phyloP scores from a whole-genome alignment of 1,140 invertebrate genomes.

The Diabrotica undecimpunctata region DNA sequence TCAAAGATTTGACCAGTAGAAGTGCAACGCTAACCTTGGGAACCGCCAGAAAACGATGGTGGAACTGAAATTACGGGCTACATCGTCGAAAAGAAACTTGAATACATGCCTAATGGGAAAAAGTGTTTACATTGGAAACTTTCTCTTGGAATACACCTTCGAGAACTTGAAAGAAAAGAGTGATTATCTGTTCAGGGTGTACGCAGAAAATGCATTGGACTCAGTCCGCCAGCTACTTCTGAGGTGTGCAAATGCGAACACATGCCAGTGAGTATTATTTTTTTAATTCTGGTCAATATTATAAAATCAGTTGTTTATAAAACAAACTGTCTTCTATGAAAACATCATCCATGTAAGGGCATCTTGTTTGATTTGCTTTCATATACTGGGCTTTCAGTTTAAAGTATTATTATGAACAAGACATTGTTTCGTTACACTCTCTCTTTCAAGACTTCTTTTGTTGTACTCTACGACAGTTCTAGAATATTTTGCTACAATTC shows the following conservation, averaged over 20 bases:
- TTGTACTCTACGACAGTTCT: too few species aligned
- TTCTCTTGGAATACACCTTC: conserved; percentile 72
- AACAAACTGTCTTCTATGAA: background rate
- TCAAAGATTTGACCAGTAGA: conserved; percentile 76
- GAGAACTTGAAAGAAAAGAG: conserved; percentile 86
- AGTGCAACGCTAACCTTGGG: conserved; percentile 85
- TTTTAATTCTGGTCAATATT: background rate
- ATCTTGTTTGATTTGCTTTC: too few species aligned
- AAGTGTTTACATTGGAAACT: conserved; percentile 79
- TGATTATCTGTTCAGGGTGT: conserved; percentile 86
- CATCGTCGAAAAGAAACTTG: conserved; percentile 84
- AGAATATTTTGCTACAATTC: too few species aligned
- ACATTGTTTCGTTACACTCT: too few species aligned
- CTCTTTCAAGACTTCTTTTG: too few species aligned
- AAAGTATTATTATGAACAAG: too few species aligned
- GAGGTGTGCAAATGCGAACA: conserved; percentile 82
- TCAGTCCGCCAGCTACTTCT: conserved; percentile 74
- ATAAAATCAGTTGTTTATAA: too few species aligned
- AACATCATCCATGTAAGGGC: too few species aligned
- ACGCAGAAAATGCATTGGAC: conserved; percentile 86
- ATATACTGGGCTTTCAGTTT: too few species aligned
- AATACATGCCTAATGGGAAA: conserved; percentile 78
- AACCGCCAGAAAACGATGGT: conserved; percentile 76
- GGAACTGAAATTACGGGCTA: conserved; percentile 87
- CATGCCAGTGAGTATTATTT: conserved; percentile 80